Base-by-base conservation (phyloP, 2,113 vertebrate genomes). In the Xiphophorus maculatus region DNA sequence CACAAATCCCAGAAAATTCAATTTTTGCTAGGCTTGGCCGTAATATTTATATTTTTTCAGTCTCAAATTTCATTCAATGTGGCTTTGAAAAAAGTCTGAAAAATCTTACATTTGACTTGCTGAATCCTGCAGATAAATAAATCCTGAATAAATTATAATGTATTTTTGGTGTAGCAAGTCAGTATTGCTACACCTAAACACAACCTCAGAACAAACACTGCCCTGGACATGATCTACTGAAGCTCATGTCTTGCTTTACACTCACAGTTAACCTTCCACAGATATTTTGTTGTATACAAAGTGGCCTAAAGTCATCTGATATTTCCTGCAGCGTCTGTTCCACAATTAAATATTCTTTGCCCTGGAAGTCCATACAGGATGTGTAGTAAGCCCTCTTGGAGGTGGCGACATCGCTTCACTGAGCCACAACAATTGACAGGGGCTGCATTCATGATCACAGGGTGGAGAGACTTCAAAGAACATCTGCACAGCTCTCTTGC, bases 391-490 rank as follows among this genome's bases (percentile, higher is more conserved):
- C 81, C 76, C 76, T 78, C 32, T 69, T 13, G 42, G 66, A 73
- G 32, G 72, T 42, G 75, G 78, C n/a, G 25, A 69, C 65, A 67
- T 73, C 60, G 66, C 84, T 70, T 84, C 73, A 81, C n/a, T 84
- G 73, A 82, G 75, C 69, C 74, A 74, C 27, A 68, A 69, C 62
- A 44, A 37, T 40, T 61, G 66, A 79, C 73, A 14, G 68, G 73
- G 67, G 64, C 54, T 5, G 33, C 72, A 76, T 80, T 80, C 76
- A 88, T 89, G 84, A 80, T 77, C 74, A 84, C 54, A 84, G 77
- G 42, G 69, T 60, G 60, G 62, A 66, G 62, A 62, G 60, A 73
- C 82, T 77, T 91, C 63, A 90, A 89, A 93, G 63, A 81, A 78
- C 63, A 82, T 81, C 74, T 71, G 58, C 69, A 72, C 71, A 40